Evolutionary conservation across 2,888 invertebrate species (phyloP).

Genomic region (Idaea straminata): DNA sequence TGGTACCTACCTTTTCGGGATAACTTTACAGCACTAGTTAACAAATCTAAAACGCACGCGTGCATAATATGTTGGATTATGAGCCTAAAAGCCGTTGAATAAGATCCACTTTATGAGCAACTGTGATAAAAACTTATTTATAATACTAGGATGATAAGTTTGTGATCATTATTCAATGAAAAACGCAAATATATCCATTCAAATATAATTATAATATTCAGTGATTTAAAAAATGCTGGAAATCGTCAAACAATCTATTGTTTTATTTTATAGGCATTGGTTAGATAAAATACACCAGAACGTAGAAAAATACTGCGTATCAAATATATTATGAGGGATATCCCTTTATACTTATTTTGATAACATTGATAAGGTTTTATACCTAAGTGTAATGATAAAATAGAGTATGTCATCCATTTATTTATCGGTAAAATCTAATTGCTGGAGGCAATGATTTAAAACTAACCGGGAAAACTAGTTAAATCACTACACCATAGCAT

Average conservation of each 20-base stretch:
- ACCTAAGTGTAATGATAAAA: background rate
- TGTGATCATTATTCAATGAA: background rate
- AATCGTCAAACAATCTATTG: background rate
- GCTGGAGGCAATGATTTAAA: background rate
- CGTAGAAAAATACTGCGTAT: background rate
- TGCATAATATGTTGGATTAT: no score
- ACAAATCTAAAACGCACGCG: no score
- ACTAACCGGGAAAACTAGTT: no score
- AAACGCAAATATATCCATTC: no score
- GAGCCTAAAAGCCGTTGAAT: no score
- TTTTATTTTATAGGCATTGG: background rate
- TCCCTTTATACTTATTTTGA: background rate
- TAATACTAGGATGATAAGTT: no score
- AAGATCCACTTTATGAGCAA: no score
- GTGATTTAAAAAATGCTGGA: background rate
- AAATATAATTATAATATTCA: background rate
- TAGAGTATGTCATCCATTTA: background rate
- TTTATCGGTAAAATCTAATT: background rate
- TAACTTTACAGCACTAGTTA: no score
- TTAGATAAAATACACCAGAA: background rate
- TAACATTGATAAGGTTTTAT: background rate
- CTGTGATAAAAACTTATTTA: no score
- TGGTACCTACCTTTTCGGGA: no score
- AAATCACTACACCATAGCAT: background rate
- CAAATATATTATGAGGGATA: background rate